These are phyloP conservation scores for Drosophila asahinai DNA, from an alignment of 1,140 invertebrate species.

Conservation along the genomic window DNA sequence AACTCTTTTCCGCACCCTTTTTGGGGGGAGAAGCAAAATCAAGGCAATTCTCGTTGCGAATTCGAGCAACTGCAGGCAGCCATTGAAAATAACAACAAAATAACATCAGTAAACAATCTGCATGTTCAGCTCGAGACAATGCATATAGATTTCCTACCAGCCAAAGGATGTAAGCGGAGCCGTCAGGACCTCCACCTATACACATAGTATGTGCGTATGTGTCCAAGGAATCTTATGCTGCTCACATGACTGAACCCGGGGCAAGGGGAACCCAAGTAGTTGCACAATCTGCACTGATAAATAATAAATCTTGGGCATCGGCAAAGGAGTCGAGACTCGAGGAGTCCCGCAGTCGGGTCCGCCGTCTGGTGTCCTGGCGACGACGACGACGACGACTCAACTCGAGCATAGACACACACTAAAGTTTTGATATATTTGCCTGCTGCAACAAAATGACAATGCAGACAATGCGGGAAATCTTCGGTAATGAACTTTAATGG, in stretches of 20 bases:
- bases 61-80: slow-evolving; percentile 52
- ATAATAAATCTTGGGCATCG: slow-evolving; percentile 74
- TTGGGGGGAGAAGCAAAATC: slow-evolving; percentile 43
- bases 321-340: slow-evolving; percentile 50
- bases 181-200: slow-evolving; percentile 16
- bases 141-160: slow-evolving; percentile 59
- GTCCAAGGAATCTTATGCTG: slow-evolving; percentile 64
- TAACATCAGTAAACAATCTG: slow-evolving; percentile 76
- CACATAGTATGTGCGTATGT: slow-evolving; percentile 26
- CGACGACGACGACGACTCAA: slow-evolving; percentile 55
- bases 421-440: slow-evolving; percentile 66
- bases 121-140: slow-evolving; percentile 70
- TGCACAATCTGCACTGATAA: slow-evolving; percentile 78
- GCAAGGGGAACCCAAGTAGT: slow-evolving; percentile 43
- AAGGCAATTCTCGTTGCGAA: slow-evolving; percentile 62
- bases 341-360: slow-evolving; percentile 1
- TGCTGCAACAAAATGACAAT: slow-evolving; percentile 58
- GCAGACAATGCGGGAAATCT: slow-evolving; percentile 52
- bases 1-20: background rate
- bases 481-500: slow-evolving; percentile 74
- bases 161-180: slow-evolving; percentile 31
- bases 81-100: slow-evolving; percentile 68
- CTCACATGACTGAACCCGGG: slow-evolving; percentile 57
- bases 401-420: slow-evolving; percentile 42
- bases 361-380: slow-evolving; percentile 26